Evolutionary conservation across 2,888 invertebrate species (phyloP), one percentile per base, ranked within the genome.

Genomic region (Amiota minor): DNA sequence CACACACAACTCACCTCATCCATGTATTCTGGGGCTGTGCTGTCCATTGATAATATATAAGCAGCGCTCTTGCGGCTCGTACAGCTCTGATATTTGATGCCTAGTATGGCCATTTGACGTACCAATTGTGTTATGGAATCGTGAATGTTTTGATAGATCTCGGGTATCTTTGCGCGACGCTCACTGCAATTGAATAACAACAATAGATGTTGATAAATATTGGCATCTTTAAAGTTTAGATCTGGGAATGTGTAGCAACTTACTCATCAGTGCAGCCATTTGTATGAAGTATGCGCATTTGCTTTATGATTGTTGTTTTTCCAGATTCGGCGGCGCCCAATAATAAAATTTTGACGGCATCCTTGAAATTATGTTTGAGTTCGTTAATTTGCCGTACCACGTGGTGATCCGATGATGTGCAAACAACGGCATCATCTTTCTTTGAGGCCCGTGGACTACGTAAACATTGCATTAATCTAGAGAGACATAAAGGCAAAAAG

Each of bases 221-320:
- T 11, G 18, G 50, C 47, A 47, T 20, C n/a, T 65, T n/a, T 9
- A 50, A 67, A 67, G 6, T 12, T 4, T 10, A 67, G 16, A 1
- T 50, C 0, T 50, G 20, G 1, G 12, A 9, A 16, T 20, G 50
- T 8, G 2, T 47, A 65, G n/a, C n/a, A 50, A 90, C 91, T 91
- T 91, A 95, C 95, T 92, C 92, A 16, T 93, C 91, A 16, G 93
- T 92, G 81, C 94, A 96, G 70, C 95, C 96, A 85, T 95, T 93
- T 8, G 95, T 93, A 84, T 96, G 95, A 59, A 96, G 89, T 80
- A 96, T 96, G 88, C 93, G 94, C 96, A 96, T 96, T 89, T 96
- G 96, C 85, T 96, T 96, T 35, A 96, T 93, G 16, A 96, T 94
- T 0, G 96, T 96, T 0, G 96, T 96, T 88, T 96, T 96, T 0